Conservation (phyloP, 2,797 vertebrate species). For the Pangasius macronema region DNA sequence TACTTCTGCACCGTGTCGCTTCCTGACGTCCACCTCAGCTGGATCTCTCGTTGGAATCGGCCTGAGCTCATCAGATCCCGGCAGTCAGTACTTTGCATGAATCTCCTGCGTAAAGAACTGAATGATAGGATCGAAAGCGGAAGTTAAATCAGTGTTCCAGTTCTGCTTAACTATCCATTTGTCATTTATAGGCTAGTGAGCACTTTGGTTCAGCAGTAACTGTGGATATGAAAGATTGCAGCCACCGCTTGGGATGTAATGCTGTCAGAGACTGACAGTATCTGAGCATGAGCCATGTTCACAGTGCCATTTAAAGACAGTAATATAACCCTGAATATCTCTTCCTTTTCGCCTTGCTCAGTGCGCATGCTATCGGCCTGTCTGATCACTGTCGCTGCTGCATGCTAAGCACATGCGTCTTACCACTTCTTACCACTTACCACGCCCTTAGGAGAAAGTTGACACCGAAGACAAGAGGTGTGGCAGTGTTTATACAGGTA, state of each 20-base stretch:
- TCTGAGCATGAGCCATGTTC: not conserved
- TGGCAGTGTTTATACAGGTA: not conserved
- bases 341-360: constrained; percentile 38
- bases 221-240: not conserved
- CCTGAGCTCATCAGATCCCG: constrained; percentile 23
- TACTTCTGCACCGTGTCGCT: not conserved
- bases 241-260: not conserved
- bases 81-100: not conserved
- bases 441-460: not conserved
- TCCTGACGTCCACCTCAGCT: not conserved
- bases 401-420: not conserved
- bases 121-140: constrained; percentile 4
- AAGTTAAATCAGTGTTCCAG: constrained; percentile 6
- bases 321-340: constrained; percentile 44
- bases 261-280: not conserved
- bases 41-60: not conserved
- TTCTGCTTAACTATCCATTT: constrained; percentile 20
- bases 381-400: not conserved
- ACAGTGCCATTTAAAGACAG: not conserved
- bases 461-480: not conserved
- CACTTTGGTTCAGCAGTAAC: not conserved
- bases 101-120: constrained; percentile 6
- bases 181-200: constrained; percentile 25
- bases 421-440: too few relatives aligned
- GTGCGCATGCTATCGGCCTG: constrained; percentile 22